Percentiles rank a stretch among this genome's conserved stretches.
Conservation (phyloP, 2,113 vertebrate species). For the Falcunculus frontatus region DNA sequence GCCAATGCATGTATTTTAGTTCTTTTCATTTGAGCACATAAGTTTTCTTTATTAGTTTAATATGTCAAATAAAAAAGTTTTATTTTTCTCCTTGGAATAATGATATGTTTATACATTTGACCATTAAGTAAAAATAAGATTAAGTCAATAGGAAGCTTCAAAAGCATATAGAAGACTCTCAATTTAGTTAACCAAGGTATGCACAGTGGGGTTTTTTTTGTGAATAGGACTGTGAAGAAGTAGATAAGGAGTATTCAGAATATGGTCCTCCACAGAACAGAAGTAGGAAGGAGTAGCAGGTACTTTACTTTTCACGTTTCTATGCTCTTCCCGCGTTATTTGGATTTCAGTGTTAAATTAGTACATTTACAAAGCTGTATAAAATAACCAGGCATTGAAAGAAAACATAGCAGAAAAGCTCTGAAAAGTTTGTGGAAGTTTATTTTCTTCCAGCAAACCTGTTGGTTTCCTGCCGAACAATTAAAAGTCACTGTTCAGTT, state of each 20-base stretch:
- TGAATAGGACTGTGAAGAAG: not conserved
- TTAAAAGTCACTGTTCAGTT: not conserved
- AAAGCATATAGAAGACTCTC: not conserved
- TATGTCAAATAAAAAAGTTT: not conserved
- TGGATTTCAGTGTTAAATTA: not conserved
- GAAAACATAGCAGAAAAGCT: not conserved
- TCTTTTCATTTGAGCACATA: not conserved
- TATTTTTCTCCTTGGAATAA: not conserved
- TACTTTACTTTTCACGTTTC: not conserved
- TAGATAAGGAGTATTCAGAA: not conserved
- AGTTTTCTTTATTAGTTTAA: not conserved
- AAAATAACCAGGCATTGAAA: not conserved
- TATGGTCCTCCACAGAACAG: not conserved
- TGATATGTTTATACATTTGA: not conserved
- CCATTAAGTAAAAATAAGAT: not conserved
- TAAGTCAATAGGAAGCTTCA: not conserved
- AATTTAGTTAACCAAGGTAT: not conserved
- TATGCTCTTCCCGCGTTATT: not conserved
- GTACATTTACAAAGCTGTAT: not conserved
- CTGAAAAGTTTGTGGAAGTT: not conserved
- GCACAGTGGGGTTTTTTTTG: fast-evolving
- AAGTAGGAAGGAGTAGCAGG: not conserved
- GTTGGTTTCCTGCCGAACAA: not conserved
- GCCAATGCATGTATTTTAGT: not conserved
- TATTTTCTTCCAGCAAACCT: not conserved